Evolutionary conservation across 2,113 vertebrate genomes (phyloP).

Genomic region (Picathartes gymnocephalus): DNA sequence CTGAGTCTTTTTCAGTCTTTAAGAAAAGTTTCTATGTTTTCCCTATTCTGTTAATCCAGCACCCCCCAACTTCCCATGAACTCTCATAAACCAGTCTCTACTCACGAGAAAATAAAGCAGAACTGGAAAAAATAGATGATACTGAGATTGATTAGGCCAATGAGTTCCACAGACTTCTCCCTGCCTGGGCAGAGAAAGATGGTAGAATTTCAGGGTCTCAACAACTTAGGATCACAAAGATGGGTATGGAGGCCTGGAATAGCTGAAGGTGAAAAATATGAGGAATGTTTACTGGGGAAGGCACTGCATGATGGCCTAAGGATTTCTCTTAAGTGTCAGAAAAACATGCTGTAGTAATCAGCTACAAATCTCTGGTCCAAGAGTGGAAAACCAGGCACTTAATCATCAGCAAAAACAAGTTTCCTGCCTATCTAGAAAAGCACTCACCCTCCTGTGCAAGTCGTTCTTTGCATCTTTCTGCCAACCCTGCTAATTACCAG

Average conservation of each 20-base stretch:
- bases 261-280: not conserved
- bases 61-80: not conserved
- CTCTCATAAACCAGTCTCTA: not conserved
- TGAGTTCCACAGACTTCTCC: not conserved
- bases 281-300: not conserved
- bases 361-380: not conserved
- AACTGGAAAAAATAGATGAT: fast-evolving
- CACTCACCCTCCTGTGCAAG: not conserved
- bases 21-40: not conserved
- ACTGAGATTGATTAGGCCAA: not conserved
- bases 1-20: not conserved
- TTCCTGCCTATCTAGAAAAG: not conserved
- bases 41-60: not conserved
- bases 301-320: not conserved
- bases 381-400: not conserved
- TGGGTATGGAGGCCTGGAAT: not conserved
- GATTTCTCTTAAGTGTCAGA: not conserved
- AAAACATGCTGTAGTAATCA: not conserved
- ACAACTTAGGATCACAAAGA: not conserved
- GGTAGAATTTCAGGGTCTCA: not conserved
- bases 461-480: not conserved
- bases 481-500: not conserved
- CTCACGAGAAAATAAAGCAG: not conserved
- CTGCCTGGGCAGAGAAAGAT: not conserved
- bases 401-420: not conserved